A percentile compares a stretch with the other conserved stretches of the same genome.
phyloP scores from a whole-genome alignment of 92 coral and sea anemone genomes.

The Pocillopora meandrina region DNA sequence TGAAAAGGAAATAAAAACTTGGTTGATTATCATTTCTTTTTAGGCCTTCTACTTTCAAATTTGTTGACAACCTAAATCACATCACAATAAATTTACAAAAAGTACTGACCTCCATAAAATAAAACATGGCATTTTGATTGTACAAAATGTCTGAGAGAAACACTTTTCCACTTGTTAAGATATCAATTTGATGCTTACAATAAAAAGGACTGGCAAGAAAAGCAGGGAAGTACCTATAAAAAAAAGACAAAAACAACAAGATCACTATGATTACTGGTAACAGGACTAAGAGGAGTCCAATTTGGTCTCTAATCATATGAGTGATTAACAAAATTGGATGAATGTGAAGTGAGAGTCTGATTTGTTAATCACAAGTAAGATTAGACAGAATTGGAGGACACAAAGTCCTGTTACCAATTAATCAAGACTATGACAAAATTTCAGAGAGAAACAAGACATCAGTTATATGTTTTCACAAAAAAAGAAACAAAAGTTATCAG shows the following conservation, averaged over 20 bases:
- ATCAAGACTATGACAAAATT: no score
- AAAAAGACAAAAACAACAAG: neutral
- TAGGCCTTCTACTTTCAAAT: neutral
- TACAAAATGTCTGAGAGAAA: slow-evolving; percentile 91
- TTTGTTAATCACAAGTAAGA: no score
- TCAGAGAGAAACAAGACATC: no score
- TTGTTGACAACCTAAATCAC: neutral
- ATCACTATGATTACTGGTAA: no score
- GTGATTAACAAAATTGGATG: no score
- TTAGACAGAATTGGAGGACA: no score
- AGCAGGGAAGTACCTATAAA: slow-evolving; percentile 82
- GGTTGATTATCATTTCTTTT: neutral
- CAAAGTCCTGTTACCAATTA: no score
- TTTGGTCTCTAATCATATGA: no score
- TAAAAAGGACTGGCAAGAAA: slow-evolving; percentile 84
- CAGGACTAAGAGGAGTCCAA: no score
- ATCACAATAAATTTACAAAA: neutral
- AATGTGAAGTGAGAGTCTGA: no score
- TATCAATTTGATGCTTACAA: slow-evolving; percentile 92
- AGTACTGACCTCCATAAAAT: slow-evolving; percentile 93
- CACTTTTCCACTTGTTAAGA: slow-evolving; percentile 90
- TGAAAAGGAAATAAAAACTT: slow-evolving; percentile 15
- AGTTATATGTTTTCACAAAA: no score
- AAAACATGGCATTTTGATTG: slow-evolving; percentile 94
- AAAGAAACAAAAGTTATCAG: no score